These are phyloP conservation scores for Axis porcinus DNA, from an alignment of 2,113 vertebrate genomes.

Conservation along the genomic window DNA sequence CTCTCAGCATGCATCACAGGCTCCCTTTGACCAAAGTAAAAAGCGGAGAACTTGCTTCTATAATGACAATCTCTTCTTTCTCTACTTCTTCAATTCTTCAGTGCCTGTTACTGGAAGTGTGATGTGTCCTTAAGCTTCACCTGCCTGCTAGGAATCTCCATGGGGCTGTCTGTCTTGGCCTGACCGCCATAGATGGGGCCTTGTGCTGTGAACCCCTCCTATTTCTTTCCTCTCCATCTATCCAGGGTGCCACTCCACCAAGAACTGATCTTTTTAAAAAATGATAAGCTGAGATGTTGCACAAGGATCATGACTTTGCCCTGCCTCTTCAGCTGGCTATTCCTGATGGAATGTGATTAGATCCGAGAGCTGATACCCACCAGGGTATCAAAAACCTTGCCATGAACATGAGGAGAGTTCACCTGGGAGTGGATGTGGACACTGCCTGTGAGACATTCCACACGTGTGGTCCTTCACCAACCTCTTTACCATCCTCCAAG, in stretches of 20 bases:
- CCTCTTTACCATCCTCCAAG: neutral
- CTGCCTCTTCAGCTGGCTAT: neutral
- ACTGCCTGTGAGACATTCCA: neutral
- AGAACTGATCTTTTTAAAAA: neutral
- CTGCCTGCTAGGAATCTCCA: neutral
- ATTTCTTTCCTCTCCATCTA: neutral
- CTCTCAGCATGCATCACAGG: neutral
- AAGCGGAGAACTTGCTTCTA: neutral
- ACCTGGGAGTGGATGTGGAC: neutral
- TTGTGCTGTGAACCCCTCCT: neutral
- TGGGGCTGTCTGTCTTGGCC: neutral
- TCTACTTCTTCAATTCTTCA: neutral
- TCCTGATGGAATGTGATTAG: neutral
- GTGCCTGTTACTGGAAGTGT: neutral
- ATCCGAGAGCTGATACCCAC: neutral
- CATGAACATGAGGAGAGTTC: neutral
- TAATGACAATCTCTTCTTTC: neutral
- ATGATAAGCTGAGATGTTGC: neutral
- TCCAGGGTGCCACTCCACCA: neutral
- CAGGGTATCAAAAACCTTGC: neutral
- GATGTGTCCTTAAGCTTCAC: neutral
- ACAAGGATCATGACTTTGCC: neutral
- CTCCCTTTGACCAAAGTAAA: neutral
- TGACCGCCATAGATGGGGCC: neutral
- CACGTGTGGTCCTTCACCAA: neutral